These are phyloP conservation scores for Ceratotherium simum DNA, from an alignment of 2,113 vertebrate species.

Conservation along the genomic window DNA sequence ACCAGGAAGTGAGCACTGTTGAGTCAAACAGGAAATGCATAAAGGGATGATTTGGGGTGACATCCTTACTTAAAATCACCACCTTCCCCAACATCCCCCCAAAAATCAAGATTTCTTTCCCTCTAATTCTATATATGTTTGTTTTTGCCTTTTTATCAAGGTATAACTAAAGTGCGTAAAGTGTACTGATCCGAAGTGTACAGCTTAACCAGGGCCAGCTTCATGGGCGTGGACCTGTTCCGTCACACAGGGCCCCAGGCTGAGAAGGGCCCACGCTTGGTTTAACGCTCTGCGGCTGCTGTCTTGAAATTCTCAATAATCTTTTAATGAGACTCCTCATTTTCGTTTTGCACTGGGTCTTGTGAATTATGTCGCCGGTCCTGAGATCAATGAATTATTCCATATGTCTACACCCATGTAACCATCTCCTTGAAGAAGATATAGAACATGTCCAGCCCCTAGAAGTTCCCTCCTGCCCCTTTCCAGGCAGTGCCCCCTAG, in stretches of 20 bases:
- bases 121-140: background rate
- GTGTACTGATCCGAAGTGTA: background rate
- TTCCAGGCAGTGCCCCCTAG: background rate
- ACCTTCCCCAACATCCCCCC: background rate
- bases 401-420: background rate
- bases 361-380: background rate
- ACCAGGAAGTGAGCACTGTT: background rate
- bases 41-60: background rate
- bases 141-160: background rate
- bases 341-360: background rate
- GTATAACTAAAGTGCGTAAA: accelerated
- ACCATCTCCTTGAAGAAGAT: background rate
- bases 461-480: background rate
- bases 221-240: accelerated
- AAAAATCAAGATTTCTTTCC: background rate
- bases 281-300: background rate
- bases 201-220: background rate
- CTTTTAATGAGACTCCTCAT: background rate
- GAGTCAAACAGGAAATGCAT: background rate
- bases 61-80: background rate
- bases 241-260: accelerated
- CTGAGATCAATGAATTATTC: background rate
- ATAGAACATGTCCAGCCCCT: background rate
- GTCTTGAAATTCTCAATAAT: background rate
- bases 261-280: background rate